Evolutionary conservation across 2,888 invertebrate species (phyloP).

Genomic region (Philereme vetulata): DNA sequence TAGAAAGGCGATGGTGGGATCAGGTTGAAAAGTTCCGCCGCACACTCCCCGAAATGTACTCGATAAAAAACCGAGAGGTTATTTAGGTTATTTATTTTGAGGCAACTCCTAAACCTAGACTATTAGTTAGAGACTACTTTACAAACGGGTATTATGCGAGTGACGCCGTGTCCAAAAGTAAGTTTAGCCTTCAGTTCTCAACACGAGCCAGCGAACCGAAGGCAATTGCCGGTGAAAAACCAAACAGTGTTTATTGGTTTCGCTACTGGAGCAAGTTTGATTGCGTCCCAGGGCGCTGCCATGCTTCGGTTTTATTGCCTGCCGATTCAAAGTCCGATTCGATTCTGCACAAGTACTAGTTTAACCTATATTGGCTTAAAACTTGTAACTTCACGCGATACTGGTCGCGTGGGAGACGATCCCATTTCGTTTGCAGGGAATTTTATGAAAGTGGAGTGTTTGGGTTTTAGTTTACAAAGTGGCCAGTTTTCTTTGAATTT

Average conservation of each 20-base stretch:
- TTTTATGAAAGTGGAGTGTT: neutral
- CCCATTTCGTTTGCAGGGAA: neutral
- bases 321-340: slow-evolving; percentile 10
- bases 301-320: slow-evolving; percentile 29
- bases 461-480: too few species aligned
- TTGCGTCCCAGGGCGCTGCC: slow-evolving; percentile 28
- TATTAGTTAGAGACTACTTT: too few species aligned
- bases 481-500: too few species aligned
- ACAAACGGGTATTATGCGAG: too few species aligned
- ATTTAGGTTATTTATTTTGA: too few species aligned
- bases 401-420: neutral
- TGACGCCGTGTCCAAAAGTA: too few species aligned
- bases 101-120: too few species aligned
- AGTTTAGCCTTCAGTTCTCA: neutral
- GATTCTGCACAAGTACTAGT: neutral
- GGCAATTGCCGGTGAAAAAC: slow-evolving; percentile 11
- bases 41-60: too few species aligned
- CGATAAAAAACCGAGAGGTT: too few species aligned
- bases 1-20: too few species aligned
- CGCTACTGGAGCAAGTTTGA: slow-evolving; percentile 30
- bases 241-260: slow-evolving; percentile 27
- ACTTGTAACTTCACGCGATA: slow-evolving; percentile 3
- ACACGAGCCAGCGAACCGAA: neutral
- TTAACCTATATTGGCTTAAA: slow-evolving; percentile 8
- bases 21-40: too few species aligned